Percentiles rank a stretch among this genome's conserved stretches.
Evolutionary conservation across 2,888 invertebrate species (phyloP).

Genomic region (Horisme vitalbata): DNA sequence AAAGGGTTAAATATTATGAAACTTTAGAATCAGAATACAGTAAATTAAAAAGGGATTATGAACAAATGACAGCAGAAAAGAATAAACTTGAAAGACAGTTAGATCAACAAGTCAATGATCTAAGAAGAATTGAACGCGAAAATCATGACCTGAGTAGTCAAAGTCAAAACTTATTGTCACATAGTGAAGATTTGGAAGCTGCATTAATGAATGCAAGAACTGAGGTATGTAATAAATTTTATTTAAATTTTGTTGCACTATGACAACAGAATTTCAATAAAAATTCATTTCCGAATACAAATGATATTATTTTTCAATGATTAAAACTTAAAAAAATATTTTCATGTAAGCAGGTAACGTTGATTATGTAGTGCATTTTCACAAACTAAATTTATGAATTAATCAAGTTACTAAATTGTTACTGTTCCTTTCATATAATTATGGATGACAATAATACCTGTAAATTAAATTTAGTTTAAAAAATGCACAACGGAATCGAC

Average conservation of each 20-base stretch:
- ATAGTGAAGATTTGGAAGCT: conserved; percentile 59
- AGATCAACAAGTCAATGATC: conserved; percentile 38
- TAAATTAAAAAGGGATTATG: conserved; percentile 44
- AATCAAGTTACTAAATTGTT: no score
- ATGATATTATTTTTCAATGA: no score
- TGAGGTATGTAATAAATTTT: conserved; percentile 50
- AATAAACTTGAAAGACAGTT: conserved; percentile 51
- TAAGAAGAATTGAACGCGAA: conserved; percentile 48
- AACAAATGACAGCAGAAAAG: conserved; percentile 49
- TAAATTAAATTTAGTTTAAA: no score
- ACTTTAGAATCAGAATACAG: conserved; percentile 48
- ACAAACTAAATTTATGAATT: no score
- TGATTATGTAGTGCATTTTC: no score
- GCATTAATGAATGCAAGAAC: conserved; percentile 53
- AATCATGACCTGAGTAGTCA: conserved; percentile 50
- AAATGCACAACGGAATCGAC: no score
- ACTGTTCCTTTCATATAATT: no score
- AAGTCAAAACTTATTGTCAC: conserved; percentile 47
- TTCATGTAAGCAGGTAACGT: no score
- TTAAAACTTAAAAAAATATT: no score
- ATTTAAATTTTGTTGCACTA: neutral
- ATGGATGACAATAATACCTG: no score
- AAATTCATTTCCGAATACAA: no score
- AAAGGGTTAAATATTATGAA: conserved; percentile 53
- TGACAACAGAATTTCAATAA: no score